phyloP scores from a whole-genome alignment of 2,797 vertebrate species.

The Phataginus tetradactyla region DNA sequence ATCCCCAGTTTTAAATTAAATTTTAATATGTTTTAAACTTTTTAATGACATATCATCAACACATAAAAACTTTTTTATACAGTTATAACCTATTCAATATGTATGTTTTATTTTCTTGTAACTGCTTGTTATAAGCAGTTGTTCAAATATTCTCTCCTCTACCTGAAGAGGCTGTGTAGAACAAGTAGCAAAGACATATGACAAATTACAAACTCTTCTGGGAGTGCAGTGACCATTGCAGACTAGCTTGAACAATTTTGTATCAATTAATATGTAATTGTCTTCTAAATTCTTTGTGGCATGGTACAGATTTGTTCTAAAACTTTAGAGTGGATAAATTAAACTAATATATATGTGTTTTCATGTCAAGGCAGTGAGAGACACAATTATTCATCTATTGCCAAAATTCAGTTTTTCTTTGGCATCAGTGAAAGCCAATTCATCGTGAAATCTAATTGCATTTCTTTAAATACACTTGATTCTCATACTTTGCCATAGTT shows the following conservation, averaged over 20 bases:
- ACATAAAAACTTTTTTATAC: not conserved
- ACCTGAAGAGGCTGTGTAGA: not conserved
- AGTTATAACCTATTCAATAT: not conserved
- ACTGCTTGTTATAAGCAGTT: not conserved
- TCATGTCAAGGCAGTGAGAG: not conserved
- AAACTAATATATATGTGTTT: not conserved
- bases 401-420: not conserved
- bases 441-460: not conserved
- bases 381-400: not conserved
- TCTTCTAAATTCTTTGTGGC: not conserved
- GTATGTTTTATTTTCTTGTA: not conserved
- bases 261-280: not conserved
- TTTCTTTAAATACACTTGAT: not conserved
- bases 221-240: not conserved
- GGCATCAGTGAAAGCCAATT: not conserved
- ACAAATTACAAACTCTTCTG: not conserved
- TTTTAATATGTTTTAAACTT: not conserved
- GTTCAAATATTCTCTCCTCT: not conserved
- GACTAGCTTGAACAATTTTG: not conserved
- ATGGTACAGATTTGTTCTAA: not conserved
- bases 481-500: not conserved
- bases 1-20: not conserved
- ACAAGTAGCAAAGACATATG: not conserved
- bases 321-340: not conserved
- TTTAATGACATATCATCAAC: not conserved